Evolutionary conservation across 2,888 invertebrate genomes (phyloP).

Genomic region (Cinara cedri): DNA sequence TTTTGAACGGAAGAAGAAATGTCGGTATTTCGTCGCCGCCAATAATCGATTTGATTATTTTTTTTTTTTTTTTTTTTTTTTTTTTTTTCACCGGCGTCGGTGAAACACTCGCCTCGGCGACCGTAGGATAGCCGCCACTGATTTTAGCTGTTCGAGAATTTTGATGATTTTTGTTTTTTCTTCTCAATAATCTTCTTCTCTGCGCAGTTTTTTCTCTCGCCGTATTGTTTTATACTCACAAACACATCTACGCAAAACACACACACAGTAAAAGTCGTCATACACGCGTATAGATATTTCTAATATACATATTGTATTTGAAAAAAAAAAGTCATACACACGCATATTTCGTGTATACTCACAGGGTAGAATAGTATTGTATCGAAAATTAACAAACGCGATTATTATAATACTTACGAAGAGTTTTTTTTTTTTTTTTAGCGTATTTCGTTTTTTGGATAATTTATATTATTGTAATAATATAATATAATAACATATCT

Average conservation of each 20-base stretch:
- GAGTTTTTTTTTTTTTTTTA: conserved; percentile 17
- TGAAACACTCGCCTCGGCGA: no score
- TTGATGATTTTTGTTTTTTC: not conserved
- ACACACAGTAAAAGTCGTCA: not conserved
- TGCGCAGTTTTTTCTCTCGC: not conserved
- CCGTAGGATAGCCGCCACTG: no score
- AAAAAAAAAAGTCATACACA: no score
- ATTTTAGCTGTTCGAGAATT: not conserved
- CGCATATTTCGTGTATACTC: conserved; percentile 32
- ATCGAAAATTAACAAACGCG: no score
- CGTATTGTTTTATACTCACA: not conserved
- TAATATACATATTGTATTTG: not conserved
- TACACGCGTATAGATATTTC: not conserved
- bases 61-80: no score
- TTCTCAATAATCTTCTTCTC: not conserved
- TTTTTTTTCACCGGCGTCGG: no score
- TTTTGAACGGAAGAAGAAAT: no score
- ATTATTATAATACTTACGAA: conserved; percentile 3
- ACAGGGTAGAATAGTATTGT: conserved; percentile 49
- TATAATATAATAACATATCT: conserved; percentile 50
- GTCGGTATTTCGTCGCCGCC: no score
- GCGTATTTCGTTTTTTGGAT: not conserved
- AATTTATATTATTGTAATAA: conserved; percentile 2
- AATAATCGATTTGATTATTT: no score
- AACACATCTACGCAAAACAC: not conserved